Percentiles rank a stretch among this genome's conserved stretches.
Evolutionary conservation across 2,113 vertebrate species (phyloP).

Genomic region (Anolis carolinensis): DNA sequence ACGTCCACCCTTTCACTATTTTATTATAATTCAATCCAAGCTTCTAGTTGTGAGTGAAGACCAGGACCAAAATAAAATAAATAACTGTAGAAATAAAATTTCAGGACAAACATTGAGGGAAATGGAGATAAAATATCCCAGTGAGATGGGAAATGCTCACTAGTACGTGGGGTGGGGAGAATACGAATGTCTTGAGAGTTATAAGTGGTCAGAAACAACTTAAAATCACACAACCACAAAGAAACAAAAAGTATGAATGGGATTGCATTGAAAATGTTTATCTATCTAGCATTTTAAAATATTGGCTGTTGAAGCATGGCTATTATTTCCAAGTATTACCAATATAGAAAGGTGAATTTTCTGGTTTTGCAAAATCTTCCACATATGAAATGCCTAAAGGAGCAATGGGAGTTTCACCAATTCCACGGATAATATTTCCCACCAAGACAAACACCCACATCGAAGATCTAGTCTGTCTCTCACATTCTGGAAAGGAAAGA

Average conservation of each 20-base stretch:
- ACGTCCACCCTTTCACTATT: too few relatives aligned
- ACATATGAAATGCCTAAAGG: conserved; percentile 91
- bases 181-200: too few relatives aligned
- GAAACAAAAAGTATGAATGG: background rate
- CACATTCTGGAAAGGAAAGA: conserved; percentile 75
- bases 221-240: too few relatives aligned
- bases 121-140: too few relatives aligned
- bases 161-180: too few relatives aligned
- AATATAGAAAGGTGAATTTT: conserved; percentile 92
- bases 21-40: too few relatives aligned
- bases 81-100: too few relatives aligned
- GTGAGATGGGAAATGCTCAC: too few relatives aligned
- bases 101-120: too few relatives aligned
- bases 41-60: too few relatives aligned
- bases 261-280: background rate
- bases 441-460: conserved; percentile 90
- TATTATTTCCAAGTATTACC: conserved; percentile 75
- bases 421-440: conserved; percentile 89
- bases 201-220: too few relatives aligned
- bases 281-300: background rate
- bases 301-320: background rate
- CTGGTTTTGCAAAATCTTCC: conserved; percentile 88
- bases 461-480: conserved; percentile 80
- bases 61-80: too few relatives aligned
- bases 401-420: conserved; percentile 91